These are phyloP conservation scores for Centropus bengalensis DNA, from an alignment of 2,113 vertebrate species.

Conservation along the genomic window DNA sequence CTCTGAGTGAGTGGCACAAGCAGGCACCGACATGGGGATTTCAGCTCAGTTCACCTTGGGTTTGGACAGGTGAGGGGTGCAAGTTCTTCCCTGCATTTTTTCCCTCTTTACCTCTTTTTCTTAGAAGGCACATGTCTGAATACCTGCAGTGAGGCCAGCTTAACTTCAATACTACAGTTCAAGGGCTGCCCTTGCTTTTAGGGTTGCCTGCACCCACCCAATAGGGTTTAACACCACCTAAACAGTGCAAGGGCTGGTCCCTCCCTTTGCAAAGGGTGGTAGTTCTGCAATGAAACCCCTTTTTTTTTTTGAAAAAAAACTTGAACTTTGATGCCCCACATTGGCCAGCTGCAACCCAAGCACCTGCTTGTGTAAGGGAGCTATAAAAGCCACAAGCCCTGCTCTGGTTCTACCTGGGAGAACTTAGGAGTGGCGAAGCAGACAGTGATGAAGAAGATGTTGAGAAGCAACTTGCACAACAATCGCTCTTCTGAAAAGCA, in stretches of 20 bases:
- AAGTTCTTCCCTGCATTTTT: not conserved
- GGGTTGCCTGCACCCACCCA: not conserved
- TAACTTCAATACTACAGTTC: not conserved
- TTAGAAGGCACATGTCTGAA: not conserved
- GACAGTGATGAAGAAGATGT: not conserved
- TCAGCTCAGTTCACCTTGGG: not conserved
- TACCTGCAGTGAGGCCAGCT: not conserved
- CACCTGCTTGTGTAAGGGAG: rapidly evolving
- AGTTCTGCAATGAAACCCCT: rapidly evolving
- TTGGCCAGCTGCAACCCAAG: not conserved
- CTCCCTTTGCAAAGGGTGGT: not conserved
- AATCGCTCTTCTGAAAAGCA: not conserved
- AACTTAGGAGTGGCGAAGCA: not conserved
- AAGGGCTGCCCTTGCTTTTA: not conserved
- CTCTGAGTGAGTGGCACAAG: rapidly evolving
- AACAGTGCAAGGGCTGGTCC: not conserved
- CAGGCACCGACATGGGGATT: not conserved
- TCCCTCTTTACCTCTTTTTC: too few relatives aligned
- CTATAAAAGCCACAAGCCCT: not conserved
- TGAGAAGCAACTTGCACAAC: not conserved
- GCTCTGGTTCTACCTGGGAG: not conserved
- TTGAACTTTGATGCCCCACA: not conserved
- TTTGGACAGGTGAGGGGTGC: not conserved
- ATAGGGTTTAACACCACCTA: rapidly evolving
- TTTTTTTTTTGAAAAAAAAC: not conserved